Conservation (phyloP, 2,797 vertebrate species). For the Cetoscarus ocellatus region DNA sequence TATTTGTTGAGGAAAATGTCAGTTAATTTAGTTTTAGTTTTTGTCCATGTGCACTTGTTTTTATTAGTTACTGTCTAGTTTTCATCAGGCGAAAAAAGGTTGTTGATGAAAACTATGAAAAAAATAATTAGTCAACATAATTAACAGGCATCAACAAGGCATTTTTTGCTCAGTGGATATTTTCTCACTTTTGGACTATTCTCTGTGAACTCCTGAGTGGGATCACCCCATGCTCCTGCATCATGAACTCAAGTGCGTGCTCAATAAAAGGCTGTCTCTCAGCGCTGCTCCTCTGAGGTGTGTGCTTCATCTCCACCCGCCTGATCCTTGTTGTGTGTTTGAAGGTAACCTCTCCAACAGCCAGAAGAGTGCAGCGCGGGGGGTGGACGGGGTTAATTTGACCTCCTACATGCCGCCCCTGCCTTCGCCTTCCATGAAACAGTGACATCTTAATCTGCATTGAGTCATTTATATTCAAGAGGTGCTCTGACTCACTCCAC, state of each 20-base stretch:
- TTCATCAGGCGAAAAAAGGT: too few species aligned
- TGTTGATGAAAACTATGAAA: too few species aligned
- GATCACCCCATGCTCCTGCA: not conserved
- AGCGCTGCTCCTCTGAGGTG: constrained; percentile 21
- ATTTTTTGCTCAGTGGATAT: too few species aligned
- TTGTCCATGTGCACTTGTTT: too few species aligned
- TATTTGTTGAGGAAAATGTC: too few species aligned
- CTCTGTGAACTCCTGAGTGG: too few species aligned
- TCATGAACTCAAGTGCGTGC: constrained; percentile 23
- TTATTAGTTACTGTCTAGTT: too few species aligned
- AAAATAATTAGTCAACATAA: too few species aligned
- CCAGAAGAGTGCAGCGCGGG: constrained; percentile 20
- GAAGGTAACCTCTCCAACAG: constrained; percentile 38
- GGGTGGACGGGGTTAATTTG: constrained; percentile 59
- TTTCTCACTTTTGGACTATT: too few species aligned
- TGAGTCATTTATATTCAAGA: constrained; percentile 72
- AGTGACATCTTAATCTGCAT: constrained; percentile 72
- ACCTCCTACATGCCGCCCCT: constrained; percentile 62
- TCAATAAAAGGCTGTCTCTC: too few species aligned
- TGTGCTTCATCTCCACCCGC: constrained; percentile 21
- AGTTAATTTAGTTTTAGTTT: too few species aligned
- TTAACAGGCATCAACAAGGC: too few species aligned
- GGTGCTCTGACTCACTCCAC: constrained; percentile 66
- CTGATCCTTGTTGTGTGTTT: constrained; percentile 29
- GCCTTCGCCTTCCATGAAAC: constrained; percentile 66